Conservation (phyloP, 2,113 vertebrate genomes). For the Ameiurus melas region DNA sequence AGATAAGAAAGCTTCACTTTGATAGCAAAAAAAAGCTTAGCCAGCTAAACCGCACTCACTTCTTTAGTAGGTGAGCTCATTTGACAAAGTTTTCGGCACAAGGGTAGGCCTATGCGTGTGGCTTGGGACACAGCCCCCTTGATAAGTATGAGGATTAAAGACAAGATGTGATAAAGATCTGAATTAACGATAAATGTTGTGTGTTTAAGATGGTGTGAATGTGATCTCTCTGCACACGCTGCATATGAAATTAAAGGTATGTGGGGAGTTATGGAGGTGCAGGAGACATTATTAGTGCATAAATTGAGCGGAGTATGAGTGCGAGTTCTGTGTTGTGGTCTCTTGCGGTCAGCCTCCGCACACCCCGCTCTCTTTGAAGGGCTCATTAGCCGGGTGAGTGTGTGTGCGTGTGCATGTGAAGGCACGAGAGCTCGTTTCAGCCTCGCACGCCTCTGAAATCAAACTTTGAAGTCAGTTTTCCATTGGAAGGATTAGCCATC, state of each 20-base stretch:
- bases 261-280: constrained; percentile 34
- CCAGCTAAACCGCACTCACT: background rate
- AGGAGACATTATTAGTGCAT: constrained; percentile 36
- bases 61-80: background rate
- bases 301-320: constrained; percentile 21
- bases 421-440: constrained; percentile 70
- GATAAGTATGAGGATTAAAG: background rate
- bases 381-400: constrained; percentile 77
- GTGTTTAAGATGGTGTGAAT: background rate
- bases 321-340: constrained; percentile 52
- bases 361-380: constrained; percentile 74
- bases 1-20: background rate
- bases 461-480: constrained; percentile 78
- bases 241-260: background rate
- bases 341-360: constrained; percentile 72
- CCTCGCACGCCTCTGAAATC: constrained; percentile 74
- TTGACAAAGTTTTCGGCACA: background rate
- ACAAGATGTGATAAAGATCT: background rate
- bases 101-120: background rate
- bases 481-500: constrained; percentile 76
- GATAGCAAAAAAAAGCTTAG: background rate
- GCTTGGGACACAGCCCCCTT: too few relatives aligned
- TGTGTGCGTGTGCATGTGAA: constrained; percentile 73
- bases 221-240: background rate
- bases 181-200: background rate